Evolutionary conservation across 1,140 invertebrate species (phyloP).

Genomic region (Trachelipus rathkii): DNA sequence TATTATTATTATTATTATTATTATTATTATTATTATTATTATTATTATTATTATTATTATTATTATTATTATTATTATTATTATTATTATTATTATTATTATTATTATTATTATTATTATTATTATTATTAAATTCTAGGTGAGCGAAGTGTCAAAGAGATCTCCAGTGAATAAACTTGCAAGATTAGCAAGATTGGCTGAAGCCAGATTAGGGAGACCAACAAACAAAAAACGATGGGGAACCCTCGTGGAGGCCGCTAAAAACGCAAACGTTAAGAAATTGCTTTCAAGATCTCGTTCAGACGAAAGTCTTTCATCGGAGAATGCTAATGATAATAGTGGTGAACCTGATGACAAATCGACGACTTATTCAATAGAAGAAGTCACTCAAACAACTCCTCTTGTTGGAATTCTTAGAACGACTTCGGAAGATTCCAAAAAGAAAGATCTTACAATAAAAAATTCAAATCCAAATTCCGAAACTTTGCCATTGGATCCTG

Average conservation of each 20-base stretch:
- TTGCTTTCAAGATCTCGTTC: conserved; percentile 43
- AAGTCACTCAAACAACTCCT: conserved; percentile 18
- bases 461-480: background rate
- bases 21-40: too few relatives aligned
- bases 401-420: conserved; percentile 27
- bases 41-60: too few relatives aligned
- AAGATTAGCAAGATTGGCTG: conserved; percentile 57
- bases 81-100: too few relatives aligned
- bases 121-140: conserved; percentile 52
- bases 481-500: conserved; percentile 21
- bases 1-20: too few relatives aligned
- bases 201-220: conserved; percentile 77
- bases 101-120: too few relatives aligned
- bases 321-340: conserved; percentile 24
- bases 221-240: conserved; percentile 61
- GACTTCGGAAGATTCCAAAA: conserved; percentile 6
- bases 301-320: conserved; percentile 43
- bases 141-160: conserved; percentile 65
- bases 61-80: too few relatives aligned
- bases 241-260: conserved; percentile 45
- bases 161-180: conserved; percentile 46
- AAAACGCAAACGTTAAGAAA: conserved; percentile 44
- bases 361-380: background rate
- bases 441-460: background rate
- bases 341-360: conserved; percentile 18